Base-by-base conservation (phyloP, 2,888 invertebrate species). In the Yponomeuta evonymella region DNA sequence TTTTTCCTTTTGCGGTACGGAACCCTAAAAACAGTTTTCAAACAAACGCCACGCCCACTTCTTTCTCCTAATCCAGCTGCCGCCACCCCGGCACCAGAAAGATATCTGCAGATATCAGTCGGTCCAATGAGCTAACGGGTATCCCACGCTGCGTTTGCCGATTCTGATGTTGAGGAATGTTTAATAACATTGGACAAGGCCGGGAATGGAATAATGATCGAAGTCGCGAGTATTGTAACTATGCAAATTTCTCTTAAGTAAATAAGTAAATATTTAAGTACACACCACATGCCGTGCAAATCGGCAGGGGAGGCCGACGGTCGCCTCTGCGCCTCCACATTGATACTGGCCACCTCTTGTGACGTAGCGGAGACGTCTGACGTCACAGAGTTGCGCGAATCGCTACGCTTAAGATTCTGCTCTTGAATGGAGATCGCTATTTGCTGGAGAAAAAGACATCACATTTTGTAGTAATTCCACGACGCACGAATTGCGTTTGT, bases 231-330 rank as follows among this genome's bases (percentile, higher is more conserved):
- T 23, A 23, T 23, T 23, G 23, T 23, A 23, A 23, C 23, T 0
- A 23, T 23, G 23, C 23, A 23, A 23, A 23, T 23, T 23, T 23
- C 23, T 23, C 23, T 23, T 23, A 1, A 23, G 23, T 23, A 23
- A 23, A 23, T 23, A 23, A 23, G 23, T 23, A 23, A 23, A 51
- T 51, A 4, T 36, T 36, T 43, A 43, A 43, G 6, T 43, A 58
- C 51, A 12, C 51, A 58, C 99, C 99, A 99, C 98, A 99, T 98
- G 43, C 99, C 99, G 88, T 99, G 99, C 51, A 99, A 93, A 92
- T 99, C 99, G 0, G 99, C 98, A 0, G 98, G 97, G 0, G 97
- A 97, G 81, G 95, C 95, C 10, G 81, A 85, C 15, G 90, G 78
- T 72, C 88, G 70, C 0, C 87, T 73, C 63, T 86, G 87, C 0